These are phyloP conservation scores for Columba livia DNA, from an alignment of 2,113 vertebrate species.

Conservation along the genomic window DNA sequence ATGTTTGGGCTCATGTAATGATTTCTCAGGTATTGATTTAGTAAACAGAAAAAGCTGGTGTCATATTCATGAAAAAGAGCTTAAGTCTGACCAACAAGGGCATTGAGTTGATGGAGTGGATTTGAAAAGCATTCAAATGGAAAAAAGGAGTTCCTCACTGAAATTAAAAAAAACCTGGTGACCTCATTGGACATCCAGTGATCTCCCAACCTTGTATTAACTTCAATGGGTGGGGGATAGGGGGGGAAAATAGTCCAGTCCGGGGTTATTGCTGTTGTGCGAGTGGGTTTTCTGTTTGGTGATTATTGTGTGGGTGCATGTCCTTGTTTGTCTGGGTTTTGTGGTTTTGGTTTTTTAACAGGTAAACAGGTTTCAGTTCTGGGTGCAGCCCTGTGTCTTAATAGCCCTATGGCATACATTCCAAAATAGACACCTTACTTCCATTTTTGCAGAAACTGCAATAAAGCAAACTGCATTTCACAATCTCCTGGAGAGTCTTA, in stretches of 20 bases:
- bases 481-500: rapidly evolving
- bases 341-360: neutral
- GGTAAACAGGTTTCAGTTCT: neutral
- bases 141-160: neutral
- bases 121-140: neutral
- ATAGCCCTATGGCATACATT: rapidly evolving
- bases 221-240: neutral
- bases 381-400: neutral
- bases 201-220: neutral
- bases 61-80: neutral
- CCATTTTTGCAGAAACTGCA: no score
- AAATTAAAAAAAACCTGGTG: neutral
- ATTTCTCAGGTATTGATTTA: rapidly evolving
- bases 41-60: neutral
- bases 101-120: neutral
- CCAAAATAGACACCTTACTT: neutral
- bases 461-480: rapidly evolving
- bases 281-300: neutral
- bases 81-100: no score
- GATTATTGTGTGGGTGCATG: neutral
- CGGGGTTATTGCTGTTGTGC: rapidly evolving
- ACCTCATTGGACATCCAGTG: no score
- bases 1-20: rapidly evolving
- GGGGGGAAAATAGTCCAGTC: no score
- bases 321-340: neutral